phyloP scores from a whole-genome alignment of 2,888 invertebrate genomes.

The Ecliptopera silaceata region DNA sequence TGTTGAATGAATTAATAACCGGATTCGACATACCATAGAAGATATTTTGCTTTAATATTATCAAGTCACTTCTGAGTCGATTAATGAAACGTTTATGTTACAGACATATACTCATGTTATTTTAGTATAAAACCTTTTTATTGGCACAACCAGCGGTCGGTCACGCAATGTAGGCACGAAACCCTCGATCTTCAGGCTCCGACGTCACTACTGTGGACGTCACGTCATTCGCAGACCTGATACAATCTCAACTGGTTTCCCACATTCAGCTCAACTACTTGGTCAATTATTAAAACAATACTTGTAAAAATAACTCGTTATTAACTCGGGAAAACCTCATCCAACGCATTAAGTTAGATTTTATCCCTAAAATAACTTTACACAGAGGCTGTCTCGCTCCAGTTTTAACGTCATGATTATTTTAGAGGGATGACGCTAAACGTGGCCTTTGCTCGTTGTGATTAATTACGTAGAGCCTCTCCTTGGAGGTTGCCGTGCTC shows the following conservation, averaged over 20 bases:
- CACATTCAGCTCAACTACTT: conserved; percentile 10
- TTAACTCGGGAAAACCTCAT: conserved; percentile 9
- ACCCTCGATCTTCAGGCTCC: conserved; percentile 30
- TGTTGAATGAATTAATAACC: conserved; percentile 30
- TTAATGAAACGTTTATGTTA: conserved; percentile 20
- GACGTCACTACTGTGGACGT: conserved; percentile 45
- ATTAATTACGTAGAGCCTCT: conserved; percentile 11
- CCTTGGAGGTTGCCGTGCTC: conserved; percentile 2
- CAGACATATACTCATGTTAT: conserved; percentile 18
- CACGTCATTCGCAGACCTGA: conserved; percentile 38
- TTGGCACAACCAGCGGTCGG: conserved; percentile 28
- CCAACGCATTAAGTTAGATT: conserved; percentile 19
- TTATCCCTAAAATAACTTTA: conserved; percentile 22
- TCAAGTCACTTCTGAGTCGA: conserved; percentile 18
- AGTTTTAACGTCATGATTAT: conserved; percentile 20
- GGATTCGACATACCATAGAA: conserved; percentile 17
- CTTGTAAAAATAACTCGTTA: conserved; percentile 7
- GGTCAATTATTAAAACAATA: neutral
- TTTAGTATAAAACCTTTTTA: conserved; percentile 22
- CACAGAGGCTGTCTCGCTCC: conserved; percentile 17
- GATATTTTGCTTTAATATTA: conserved; percentile 25
- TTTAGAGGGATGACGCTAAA: conserved; percentile 24
- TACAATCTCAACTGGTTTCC: conserved; percentile 23
- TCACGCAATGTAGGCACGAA: conserved; percentile 43
- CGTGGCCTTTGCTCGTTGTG: conserved; percentile 21